Evolutionary conservation across 2,113 vertebrate genomes (phyloP), one percentile per base, ranked within the genome.

Genomic region (Psittacara wagleri): DNA sequence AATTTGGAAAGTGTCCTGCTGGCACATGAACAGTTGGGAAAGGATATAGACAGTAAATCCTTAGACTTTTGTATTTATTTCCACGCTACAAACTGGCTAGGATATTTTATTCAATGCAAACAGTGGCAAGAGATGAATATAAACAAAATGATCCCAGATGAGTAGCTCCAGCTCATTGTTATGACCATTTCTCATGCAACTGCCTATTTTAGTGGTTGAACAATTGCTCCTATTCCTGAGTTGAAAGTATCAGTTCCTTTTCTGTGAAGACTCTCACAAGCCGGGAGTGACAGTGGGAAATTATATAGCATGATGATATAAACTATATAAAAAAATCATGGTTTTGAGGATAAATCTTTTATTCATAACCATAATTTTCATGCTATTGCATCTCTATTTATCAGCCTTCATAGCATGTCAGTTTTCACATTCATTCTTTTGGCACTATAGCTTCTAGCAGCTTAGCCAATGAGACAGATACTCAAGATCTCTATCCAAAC

Each of bases 61-160:
- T 93, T 48, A 92, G 66, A 95, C 64, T 82, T 92, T 92, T 83
- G 13, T 86, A 92, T 96, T 97, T 97, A 94, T 96, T 95, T 94
- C 64, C 83, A 83, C 83, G 86, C 84, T 96, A 86, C 87, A 92
- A 91, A 96, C 68, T 69, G 48, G 61, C 83, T 94, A 87, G 89
- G 92, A 95, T 96, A 94, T 64, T 97, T 96, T 95, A 81, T 94
- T 89, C 61, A 83, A 85, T 86, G 88, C 91, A 97, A 95, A 97
- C 57, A 89, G 54, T 63, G 93, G 49, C 35, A 94, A 64, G 87
- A 91, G 19, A 97, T 94, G 79, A 90, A 51, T 83, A 88, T 88
- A 88, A 95, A 81, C 84, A 94, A 94, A 96, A 95, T 91, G 52
- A 97, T 96, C 86, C 79, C 19, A 3, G 54, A 78, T 39, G 33